Evolutionary conservation across 1,140 invertebrate genomes (phyloP), one percentile per base, ranked within the genome.

Genomic region (Araneus ventricosus): DNA sequence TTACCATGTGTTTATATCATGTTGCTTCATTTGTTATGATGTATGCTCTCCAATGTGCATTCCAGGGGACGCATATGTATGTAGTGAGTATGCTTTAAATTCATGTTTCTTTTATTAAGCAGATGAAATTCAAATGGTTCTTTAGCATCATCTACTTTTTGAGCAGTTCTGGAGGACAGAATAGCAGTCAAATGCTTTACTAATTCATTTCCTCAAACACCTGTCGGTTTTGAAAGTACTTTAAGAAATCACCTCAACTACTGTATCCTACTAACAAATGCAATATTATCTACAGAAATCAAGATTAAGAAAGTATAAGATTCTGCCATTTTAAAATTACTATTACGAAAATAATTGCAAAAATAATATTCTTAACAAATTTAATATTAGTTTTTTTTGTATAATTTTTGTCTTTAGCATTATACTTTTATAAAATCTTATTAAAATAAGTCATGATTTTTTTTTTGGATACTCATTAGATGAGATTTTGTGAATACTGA

Each of bases 151-250:
- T 92, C 89, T 52, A 34, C n/a, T n/a, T 88, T 88, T 61, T 92
- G 5, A 94, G 86, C 57, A 70, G 57, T 75, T 94, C 92, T 91
- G 90, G 59, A 17, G 24, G 88, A 10, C 67, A 67, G 22, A 84
- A 93, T 82, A 88, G 79, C 34, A 80, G 45, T 41, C 92, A 88
- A 92, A 57, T 17, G 17, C 6, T n/a, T n/a, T n/a, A 87, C n/a
- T 57, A 90, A n/a, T n/a, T 57, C 45, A 59, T n/a, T 63, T 70
- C 20, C 41, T 75, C 70, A 88, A 84, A 22, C 37, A 20, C 41
- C 79, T 30, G 34, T 80, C 80, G 41, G 95, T 95, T 88, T 95
- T n/a, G 84, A 41, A 59, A 10, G 24, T 75, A 10, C 20, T 52
- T 37, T 67, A 27, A 45, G 6, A 61, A 63, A 7, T 4, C 20